phyloP scores from a whole-genome alignment of 2,797 vertebrate species.

The Oreonectes daqikongensis region DNA sequence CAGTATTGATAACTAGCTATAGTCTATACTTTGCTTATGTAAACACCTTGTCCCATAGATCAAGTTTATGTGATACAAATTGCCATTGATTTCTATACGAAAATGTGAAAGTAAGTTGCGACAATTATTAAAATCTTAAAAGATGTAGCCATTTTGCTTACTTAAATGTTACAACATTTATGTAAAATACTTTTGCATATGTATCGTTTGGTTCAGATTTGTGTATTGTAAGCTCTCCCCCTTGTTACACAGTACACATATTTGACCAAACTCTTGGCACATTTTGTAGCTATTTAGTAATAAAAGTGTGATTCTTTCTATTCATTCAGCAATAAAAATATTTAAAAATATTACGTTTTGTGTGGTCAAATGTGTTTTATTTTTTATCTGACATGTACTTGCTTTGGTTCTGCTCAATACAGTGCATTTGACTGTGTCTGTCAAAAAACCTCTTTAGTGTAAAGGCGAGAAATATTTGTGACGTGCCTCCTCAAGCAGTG shows the following conservation, averaged over 20 bases:
- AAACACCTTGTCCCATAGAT: no score
- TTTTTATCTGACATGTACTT: neutral
- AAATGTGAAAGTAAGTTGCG: neutral
- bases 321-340: neutral
- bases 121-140: neutral
- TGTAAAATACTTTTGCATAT: no score
- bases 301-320: neutral
- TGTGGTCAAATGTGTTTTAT: neutral
- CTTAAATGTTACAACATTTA: neutral
- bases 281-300: neutral
- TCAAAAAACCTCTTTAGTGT: neutral
- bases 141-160: neutral
- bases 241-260: neutral
- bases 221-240: neutral
- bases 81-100: no score
- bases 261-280: neutral
- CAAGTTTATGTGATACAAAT: no score
- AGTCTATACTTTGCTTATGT: no score
- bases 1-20: no score
- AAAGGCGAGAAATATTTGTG: constrained; percentile 21
- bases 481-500: constrained; percentile 32
- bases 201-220: no score
- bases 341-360: neutral
- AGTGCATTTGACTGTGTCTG: neutral
- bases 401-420: neutral